Percentiles rank a stretch among this genome's conserved stretches.
Evolutionary conservation across 2,797 vertebrate species (phyloP).

Genomic region (Petrocephalus sullivani): DNA sequence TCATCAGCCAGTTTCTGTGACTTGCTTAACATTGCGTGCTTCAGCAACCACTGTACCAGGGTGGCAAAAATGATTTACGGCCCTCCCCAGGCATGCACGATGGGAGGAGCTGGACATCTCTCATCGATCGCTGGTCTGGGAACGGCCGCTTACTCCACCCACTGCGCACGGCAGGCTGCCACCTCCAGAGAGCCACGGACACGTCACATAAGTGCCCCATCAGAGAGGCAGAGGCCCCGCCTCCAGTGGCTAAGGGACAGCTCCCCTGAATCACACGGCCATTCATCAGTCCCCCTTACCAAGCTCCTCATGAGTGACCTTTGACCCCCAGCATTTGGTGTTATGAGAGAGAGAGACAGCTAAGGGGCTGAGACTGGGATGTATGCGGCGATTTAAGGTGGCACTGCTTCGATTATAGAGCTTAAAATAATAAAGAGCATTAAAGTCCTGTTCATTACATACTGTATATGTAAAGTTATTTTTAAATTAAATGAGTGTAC

Average conservation of each 20-base stretch:
- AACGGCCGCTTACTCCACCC: not conserved
- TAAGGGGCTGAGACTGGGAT: not conserved
- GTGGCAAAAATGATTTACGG: slow-evolving; percentile 6
- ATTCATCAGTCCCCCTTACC: not conserved
- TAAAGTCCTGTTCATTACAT: not conserved
- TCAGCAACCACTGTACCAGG: not conserved
- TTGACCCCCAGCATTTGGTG: not conserved
- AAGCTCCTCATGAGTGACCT: not conserved
- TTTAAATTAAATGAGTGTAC: not conserved
- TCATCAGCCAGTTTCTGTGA: not conserved
- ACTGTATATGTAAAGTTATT: not conserved
- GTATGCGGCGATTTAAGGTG: not conserved
- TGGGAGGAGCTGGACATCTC: slow-evolving; percentile 17
- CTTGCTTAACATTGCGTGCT: not conserved
- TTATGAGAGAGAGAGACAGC: not conserved
- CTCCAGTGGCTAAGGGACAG: not conserved
- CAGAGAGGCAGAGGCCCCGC: not conserved
- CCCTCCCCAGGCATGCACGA: not conserved
- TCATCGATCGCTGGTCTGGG: not conserved
- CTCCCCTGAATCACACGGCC: not conserved
- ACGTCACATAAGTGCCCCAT: not conserved
- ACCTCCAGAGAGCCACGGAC: not conserved
- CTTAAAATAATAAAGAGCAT: not conserved
- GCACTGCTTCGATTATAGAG: not conserved
- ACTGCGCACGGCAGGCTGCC: not conserved